These are phyloP conservation scores for Eupithecia subfuscata DNA, from an alignment of 2,888 invertebrate genomes.

Conservation along the genomic window DNA sequence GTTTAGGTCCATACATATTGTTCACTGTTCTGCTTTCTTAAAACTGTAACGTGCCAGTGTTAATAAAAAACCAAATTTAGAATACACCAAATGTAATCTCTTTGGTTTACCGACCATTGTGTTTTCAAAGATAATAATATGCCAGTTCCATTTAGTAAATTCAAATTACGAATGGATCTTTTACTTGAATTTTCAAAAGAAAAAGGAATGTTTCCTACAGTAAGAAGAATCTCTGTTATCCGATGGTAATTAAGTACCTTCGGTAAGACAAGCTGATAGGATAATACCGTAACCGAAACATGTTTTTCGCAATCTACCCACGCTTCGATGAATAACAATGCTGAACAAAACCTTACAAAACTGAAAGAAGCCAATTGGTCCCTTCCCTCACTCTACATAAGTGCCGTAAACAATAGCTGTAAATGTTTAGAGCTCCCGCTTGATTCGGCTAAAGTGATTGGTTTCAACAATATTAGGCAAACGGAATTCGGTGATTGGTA, in stretches of 20 bases:
- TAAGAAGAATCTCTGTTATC: background rate
- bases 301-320: constrained; percentile 9
- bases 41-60: background rate
- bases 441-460: constrained; percentile 33
- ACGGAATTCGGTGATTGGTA: background rate
- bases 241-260: constrained; percentile 2
- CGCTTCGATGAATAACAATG: constrained; percentile 32
- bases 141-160: background rate
- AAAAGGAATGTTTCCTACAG: no score
- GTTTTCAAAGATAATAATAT: background rate
- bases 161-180: background rate
- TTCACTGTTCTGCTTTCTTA: background rate
- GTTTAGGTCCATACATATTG: background rate
- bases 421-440: constrained; percentile 30
- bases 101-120: background rate
- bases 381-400: constrained; percentile 22
- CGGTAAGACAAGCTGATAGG: background rate
- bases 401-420: constrained; percentile 29
- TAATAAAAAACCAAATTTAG: background rate
- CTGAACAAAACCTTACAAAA: constrained; percentile 21
- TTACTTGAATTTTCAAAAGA: background rate
- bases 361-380: constrained; percentile 30
- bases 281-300: background rate
- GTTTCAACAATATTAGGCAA: background rate
- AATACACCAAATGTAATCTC: background rate